Conservation (phyloP, 2,113 vertebrate genomes). For the Lycaon pictus region DNA sequence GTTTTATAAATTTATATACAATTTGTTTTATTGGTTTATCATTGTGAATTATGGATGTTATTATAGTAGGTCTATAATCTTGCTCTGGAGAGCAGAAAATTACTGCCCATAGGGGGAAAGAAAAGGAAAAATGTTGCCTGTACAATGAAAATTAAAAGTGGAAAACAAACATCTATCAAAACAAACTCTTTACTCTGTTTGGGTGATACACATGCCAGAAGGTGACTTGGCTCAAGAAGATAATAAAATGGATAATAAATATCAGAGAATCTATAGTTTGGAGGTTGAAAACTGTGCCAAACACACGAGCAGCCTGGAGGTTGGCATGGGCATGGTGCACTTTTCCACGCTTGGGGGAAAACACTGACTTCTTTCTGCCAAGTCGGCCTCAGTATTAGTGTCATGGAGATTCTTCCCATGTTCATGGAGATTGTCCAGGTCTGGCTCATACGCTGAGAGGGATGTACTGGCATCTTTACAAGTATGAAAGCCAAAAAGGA, state of each 20-base stretch:
- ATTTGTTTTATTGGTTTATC: background rate
- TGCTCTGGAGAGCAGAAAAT: background rate
- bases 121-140: background rate
- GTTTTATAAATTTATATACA: background rate
- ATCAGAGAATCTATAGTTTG: background rate
- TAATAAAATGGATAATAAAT: background rate
- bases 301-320: background rate
- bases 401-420: background rate
- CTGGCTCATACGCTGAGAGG: conserved; percentile 4
- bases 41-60: conserved; percentile 4
- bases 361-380: conserved; percentile 29
- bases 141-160: background rate
- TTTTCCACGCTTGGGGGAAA: background rate
- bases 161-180: background rate
- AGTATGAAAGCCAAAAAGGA: conserved; percentile 36
- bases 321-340: background rate
- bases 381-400: background rate
- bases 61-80: background rate
- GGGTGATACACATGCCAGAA: background rate
- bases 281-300: background rate
- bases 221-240: background rate
- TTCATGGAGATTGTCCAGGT: conserved; percentile 52
- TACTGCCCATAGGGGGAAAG: background rate
- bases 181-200: background rate
- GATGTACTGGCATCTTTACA: conserved; percentile 30